Conservation (phyloP, 1,140 invertebrate genomes). For the Drusus annulatus region DNA sequence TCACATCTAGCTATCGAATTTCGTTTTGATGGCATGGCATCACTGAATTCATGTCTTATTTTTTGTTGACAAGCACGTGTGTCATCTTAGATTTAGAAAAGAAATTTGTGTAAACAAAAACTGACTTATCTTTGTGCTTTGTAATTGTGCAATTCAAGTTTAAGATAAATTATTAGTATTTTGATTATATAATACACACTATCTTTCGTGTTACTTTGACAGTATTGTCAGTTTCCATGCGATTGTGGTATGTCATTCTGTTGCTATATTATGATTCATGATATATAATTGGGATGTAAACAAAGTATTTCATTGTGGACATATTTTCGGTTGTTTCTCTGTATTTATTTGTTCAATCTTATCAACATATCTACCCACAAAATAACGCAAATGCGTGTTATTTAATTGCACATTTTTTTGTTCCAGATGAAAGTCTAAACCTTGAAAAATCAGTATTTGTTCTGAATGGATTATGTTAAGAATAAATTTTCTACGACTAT, state of each 20-base stretch:
- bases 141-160: slow-evolving; percentile 12
- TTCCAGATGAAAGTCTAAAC: slow-evolving; percentile 11
- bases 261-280: slow-evolving; percentile 5
- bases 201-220: background rate
- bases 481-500: slow-evolving; percentile 28
- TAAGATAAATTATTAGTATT: background rate
- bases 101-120: slow-evolving; percentile 32
- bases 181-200: slow-evolving; percentile 20
- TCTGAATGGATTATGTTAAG: slow-evolving; percentile 40
- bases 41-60: background rate
- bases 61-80: slow-evolving; percentile 44
- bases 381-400: background rate
- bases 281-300: slow-evolving; percentile 16
- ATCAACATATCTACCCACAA: background rate
- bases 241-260: slow-evolving; percentile 19
- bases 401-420: background rate
- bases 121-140: slow-evolving; percentile 25
- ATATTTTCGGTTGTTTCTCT: background rate
- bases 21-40: too few species aligned
- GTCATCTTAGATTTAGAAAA: slow-evolving; percentile 26
- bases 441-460: slow-evolving; percentile 8
- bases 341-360: background rate
- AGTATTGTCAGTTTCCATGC: slow-evolving; percentile 5
- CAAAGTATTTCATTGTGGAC: slow-evolving; percentile 17
- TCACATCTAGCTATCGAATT: too few species aligned